These are phyloP conservation scores for Talpa occidentalis DNA, from an alignment of 2,113 vertebrate genomes.

Conservation along the genomic window DNA sequence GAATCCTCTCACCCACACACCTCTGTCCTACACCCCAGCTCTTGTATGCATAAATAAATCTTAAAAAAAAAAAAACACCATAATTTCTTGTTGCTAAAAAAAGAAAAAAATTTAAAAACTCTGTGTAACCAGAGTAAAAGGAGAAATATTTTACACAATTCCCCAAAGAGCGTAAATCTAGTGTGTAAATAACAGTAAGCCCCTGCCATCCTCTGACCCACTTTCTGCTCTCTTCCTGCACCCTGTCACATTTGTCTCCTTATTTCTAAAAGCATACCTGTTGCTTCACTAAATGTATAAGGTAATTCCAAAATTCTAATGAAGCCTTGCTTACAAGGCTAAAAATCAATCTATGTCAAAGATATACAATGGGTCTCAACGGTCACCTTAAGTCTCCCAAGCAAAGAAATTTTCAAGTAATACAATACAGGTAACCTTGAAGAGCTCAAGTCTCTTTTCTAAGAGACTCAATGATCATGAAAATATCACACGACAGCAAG, in stretches of 20 bases:
- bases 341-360: neutral
- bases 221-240: neutral
- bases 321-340: neutral
- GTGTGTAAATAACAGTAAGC: neutral
- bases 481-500: neutral
- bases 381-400: neutral
- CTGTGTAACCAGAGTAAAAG: neutral
- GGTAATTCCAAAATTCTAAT: neutral
- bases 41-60: too few relatives aligned
- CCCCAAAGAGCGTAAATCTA: neutral
- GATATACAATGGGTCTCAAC: neutral
- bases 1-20: too few relatives aligned
- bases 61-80: neutral
- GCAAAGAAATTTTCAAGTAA: conserved; percentile 26
- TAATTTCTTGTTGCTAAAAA: neutral
- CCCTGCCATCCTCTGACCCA: neutral
- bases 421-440: neutral
- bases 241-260: neutral
- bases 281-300: neutral
- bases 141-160: neutral
- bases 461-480: neutral
- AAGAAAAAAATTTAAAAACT: neutral
- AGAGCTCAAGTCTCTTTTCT: neutral
- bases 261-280: neutral
- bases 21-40: too few relatives aligned